Evolutionary conservation across 2,888 invertebrate genomes (phyloP), one percentile per base, ranked within the genome.

Genomic region (Hanleya hanleyi): DNA sequence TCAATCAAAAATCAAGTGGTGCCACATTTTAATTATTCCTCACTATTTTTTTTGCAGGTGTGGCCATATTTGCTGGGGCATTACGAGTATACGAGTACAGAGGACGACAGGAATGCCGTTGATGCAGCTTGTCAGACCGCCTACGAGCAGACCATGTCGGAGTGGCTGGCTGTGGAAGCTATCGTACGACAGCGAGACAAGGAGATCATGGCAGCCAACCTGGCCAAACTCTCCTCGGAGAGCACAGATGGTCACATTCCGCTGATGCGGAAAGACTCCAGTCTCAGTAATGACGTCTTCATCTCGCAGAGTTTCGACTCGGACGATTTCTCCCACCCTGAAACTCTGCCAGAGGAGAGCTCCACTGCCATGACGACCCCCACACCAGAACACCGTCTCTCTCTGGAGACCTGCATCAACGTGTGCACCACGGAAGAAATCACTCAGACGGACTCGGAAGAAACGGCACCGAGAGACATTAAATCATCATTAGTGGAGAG

Each of bases 81-180:
- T 90, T 96, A 96, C 86, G 93, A 94, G 91, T 96, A 89, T 87
- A 95, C 94, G 22, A 94, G 94, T 84, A 83, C 84, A 0, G 75
- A 75, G 7, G 86, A 86, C 29, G 88, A 89, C 35, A 69, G 89
- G 6, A 81, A 80, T 29, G 80, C 81, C 22, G 79, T 84, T 2
- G 90, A 90, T 73, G 78, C 79, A 38, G 76, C 77, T 22, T 79
- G 94, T 51, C 93, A 94, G 74, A 94, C 95, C 57, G 93, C 94
- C 74, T 97, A 96, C 84, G 97, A 97, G 90, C 95, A 95, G 6
- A 95, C 95, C 0, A 96, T 97, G 95, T 96, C 97, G 0, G 97
- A 97, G 89, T 98, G 98, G 98, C 90, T 97, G 74, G 96, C 97
- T 0, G 96, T 97, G 0, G 98, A 98, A 87, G 97, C 97, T 0